A percentile compares a stretch with the other conserved stretches of the same genome.
phyloP scores from a whole-genome alignment of 2,113 vertebrate genomes.

The Hypocryptadius cinnamomeus region DNA sequence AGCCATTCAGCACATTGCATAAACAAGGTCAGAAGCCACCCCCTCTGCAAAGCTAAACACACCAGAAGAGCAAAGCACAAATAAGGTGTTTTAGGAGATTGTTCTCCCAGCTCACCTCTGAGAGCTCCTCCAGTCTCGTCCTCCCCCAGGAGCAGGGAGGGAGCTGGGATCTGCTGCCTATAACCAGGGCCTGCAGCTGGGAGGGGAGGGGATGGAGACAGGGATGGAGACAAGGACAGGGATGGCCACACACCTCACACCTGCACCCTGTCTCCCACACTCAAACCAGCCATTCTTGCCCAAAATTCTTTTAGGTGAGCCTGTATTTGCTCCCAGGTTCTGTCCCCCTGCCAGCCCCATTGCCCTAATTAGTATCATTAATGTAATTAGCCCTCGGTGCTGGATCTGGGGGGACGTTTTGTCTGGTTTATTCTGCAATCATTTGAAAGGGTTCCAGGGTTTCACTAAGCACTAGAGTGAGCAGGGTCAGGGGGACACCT shows the following conservation, averaged over 20 bases:
- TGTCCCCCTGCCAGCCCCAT: accelerated
- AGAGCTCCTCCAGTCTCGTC: accelerated
- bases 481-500: not conserved
- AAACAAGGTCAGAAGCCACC: accelerated
- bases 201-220: not conserved
- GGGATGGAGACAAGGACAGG: too few relatives aligned
- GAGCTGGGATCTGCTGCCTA: not conserved
- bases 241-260: too few relatives aligned
- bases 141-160: accelerated
- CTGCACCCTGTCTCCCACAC: accelerated
- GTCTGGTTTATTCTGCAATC: not conserved
- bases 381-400: accelerated
- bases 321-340: not conserved
- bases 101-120: not conserved
- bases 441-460: not conserved
- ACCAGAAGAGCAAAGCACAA: not conserved
- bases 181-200: not conserved
- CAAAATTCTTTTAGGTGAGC: not conserved
- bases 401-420: not conserved
- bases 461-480: not conserved
- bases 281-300: not conserved
- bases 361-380: not conserved
- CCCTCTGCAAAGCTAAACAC: accelerated
- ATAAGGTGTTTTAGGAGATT: accelerated
- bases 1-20: accelerated